These are phyloP conservation scores for Zaprionus capensis DNA, from an alignment of 1,140 invertebrate genomes.

Conservation along the genomic window DNA sequence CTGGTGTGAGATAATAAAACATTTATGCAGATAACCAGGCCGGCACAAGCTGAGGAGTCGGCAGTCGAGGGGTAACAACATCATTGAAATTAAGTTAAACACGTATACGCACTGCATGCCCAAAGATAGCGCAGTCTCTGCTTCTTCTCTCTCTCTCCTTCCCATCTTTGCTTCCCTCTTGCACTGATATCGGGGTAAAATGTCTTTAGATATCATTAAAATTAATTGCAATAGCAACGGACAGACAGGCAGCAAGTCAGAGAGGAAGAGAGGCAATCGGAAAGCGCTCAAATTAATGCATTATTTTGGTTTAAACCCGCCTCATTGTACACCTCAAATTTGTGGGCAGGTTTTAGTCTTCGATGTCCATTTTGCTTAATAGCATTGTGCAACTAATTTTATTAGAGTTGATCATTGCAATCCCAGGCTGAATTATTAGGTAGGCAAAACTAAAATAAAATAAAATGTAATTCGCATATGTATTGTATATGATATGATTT, in stretches of 20 bases:
- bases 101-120: conserved; percentile 47
- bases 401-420: neutral
- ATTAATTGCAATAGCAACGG: conserved; percentile 62
- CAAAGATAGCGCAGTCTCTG: neutral
- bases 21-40: conserved; percentile 71
- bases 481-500: neutral
- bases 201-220: conserved; percentile 74
- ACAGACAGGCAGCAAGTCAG: neutral
- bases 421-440: neutral
- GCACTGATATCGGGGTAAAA: conserved; percentile 37
- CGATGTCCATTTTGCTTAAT: neutral
- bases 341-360: neutral
- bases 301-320: neutral
- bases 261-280: neutral
- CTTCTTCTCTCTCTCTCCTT: neutral
- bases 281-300: neutral
- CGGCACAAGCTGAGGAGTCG: neutral
- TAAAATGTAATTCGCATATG: neutral
- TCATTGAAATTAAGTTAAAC: conserved; percentile 75
- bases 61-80: conserved; percentile 45
- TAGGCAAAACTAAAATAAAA: neutral
- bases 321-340: conserved; percentile 5
- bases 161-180: neutral
- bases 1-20: conserved; percentile 78
- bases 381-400: neutral